Evolutionary conservation across 2,797 vertebrate species (phyloP).

Genomic region (Pseudomugil tenellus): DNA sequence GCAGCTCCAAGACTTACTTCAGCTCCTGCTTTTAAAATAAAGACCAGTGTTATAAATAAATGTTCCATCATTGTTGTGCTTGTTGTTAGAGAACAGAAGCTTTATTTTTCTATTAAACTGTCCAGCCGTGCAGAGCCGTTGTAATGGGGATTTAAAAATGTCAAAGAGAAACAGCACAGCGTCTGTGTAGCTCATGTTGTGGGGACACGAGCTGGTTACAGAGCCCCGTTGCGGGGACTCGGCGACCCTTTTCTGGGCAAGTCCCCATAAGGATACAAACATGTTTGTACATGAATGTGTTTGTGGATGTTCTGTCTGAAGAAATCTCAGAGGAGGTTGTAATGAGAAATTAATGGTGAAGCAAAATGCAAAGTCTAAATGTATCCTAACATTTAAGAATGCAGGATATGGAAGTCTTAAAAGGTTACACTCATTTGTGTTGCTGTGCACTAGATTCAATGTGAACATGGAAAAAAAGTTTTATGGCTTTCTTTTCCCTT

Average conservation of each 20-base stretch:
- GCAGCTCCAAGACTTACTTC: constrained; percentile 8
- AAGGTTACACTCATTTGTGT: constrained; percentile 29
- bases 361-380: constrained; percentile 8
- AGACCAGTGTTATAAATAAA: constrained; percentile 23
- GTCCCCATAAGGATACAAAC: not conserved
- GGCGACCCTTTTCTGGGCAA: not conserved
- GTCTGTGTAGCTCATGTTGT: not conserved
- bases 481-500: not conserved
- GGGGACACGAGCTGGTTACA: not conserved
- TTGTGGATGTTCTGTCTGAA: not conserved
- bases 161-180: constrained; percentile 23
- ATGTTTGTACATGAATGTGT: not conserved
- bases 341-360: constrained; percentile 28
- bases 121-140: constrained; percentile 48
- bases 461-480: not conserved
- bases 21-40: constrained; percentile 18
- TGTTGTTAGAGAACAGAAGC: constrained; percentile 28
- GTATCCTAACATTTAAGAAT: constrained; percentile 26
- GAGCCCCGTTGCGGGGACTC: not conserved
- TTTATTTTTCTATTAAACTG: constrained; percentile 55
- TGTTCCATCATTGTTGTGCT: constrained; percentile 25
- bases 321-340: not conserved
- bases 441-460: not conserved
- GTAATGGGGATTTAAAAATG: constrained; percentile 55
- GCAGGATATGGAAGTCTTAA: constrained; percentile 9